These are phyloP conservation scores for Tricholaema leucomelas DNA, from an alignment of 2,113 vertebrate genomes.

Conservation along the genomic window DNA sequence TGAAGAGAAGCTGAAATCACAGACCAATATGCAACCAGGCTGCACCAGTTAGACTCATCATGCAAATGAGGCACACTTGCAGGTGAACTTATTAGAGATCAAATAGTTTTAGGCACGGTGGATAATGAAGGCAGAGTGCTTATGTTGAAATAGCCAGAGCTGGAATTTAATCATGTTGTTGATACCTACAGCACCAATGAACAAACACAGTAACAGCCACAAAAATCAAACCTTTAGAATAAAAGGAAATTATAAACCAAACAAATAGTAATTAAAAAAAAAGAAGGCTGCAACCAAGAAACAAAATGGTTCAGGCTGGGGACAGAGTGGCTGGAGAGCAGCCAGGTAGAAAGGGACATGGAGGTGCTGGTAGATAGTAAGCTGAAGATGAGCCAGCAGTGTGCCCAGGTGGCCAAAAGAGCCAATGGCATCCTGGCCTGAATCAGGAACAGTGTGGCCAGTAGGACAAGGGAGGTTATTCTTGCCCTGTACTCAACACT, in stretches of 20 bases:
- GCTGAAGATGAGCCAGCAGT: too few species aligned
- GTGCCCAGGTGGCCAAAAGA: too few species aligned
- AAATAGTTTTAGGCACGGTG: slow-evolving; percentile 57
- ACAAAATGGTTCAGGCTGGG: background rate
- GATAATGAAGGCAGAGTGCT: slow-evolving; percentile 62
- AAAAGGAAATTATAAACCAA: slow-evolving; percentile 30
- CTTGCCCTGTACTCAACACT: too few species aligned
- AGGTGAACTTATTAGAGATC: slow-evolving; percentile 67
- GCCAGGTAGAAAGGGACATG: too few species aligned
- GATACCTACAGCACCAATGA: slow-evolving; percentile 28
- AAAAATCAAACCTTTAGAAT: slow-evolving; percentile 51
- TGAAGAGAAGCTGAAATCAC: slow-evolving; percentile 53
- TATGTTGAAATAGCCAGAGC: slow-evolving; percentile 51
- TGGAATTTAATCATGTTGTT: slow-evolving; percentile 67
- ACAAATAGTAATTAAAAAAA: background rate
- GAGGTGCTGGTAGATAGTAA: too few species aligned
- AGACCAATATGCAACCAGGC: slow-evolving; percentile 59
- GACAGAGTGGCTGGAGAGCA: too few species aligned
- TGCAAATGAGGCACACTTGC: slow-evolving; percentile 61
- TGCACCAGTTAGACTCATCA: slow-evolving; percentile 66
- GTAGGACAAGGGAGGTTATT: too few species aligned
- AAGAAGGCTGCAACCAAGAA: background rate
- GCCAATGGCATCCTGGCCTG: too few species aligned
- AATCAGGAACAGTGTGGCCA: too few species aligned
- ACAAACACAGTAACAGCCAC: slow-evolving; percentile 57